Evolutionary conservation across 2,797 vertebrate genomes (phyloP).

Genomic region (Setipinna tenuifilis): DNA sequence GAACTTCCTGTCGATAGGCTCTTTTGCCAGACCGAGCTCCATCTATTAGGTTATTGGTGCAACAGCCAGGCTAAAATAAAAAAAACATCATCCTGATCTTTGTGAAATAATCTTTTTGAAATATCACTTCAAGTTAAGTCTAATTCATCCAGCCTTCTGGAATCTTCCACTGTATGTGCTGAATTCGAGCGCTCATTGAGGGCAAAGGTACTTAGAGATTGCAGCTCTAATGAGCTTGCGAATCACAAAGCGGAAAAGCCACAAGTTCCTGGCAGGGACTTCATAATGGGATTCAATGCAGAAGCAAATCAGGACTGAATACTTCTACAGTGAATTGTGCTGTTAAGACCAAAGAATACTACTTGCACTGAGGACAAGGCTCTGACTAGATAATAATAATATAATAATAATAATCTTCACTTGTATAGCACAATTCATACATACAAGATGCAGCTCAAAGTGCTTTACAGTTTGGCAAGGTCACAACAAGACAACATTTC

Average conservation of each 20-base stretch:
- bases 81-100: no score
- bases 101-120: not conserved
- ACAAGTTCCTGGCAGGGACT: conserved; percentile 26
- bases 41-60: no score
- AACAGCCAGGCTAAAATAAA: no score
- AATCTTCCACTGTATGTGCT: not conserved
- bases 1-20: no score
- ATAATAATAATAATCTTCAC: no score
- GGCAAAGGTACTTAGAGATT: conserved; percentile 62
- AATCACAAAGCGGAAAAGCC: conserved; percentile 39
- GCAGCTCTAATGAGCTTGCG: conserved; percentile 50
- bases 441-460: no score
- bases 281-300: conserved; percentile 21
- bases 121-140: not conserved
- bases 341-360: not conserved
- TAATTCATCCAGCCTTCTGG: not conserved
- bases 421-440: no score
- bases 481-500: no score
- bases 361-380: not conserved
- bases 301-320: conserved; percentile 29
- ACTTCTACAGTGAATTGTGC: not conserved
- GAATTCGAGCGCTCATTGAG: conserved; percentile 17
- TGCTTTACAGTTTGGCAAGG: no score
- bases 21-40: no score
- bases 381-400: not conserved